phyloP scores from a whole-genome alignment of 2,797 vertebrate genomes.

The Crocidura indochinensis region DNA sequence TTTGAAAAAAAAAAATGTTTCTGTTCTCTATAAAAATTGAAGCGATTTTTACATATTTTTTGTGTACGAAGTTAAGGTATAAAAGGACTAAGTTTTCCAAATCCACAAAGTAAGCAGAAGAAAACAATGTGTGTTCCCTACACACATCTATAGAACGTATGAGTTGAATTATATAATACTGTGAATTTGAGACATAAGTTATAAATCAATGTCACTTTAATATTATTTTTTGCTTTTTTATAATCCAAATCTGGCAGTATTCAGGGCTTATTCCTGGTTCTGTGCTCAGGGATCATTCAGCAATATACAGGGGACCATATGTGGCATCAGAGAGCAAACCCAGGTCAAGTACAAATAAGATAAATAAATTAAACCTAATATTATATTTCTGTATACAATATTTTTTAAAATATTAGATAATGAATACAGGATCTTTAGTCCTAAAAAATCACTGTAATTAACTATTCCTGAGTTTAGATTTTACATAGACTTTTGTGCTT shows the following conservation, averaged over 20 bases:
- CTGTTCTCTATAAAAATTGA: constrained; percentile 52
- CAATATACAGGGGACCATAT: no score
- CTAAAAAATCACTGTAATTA: background rate
- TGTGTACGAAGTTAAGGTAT: constrained; percentile 31
- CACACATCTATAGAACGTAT: no score
- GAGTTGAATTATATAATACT: background rate
- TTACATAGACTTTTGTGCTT: background rate
- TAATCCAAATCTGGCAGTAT: no score
- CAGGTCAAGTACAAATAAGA: no score
- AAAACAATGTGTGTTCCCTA: background rate
- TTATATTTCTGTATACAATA: no score
- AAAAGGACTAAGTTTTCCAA: constrained; percentile 15
- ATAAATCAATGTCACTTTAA: background rate
- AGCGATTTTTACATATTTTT: background rate
- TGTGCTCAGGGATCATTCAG: no score
- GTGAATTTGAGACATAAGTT: background rate
- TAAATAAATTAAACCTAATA: no score
- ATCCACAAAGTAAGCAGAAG: background rate
- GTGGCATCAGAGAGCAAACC: no score
- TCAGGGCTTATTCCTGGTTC: no score
- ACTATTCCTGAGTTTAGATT: background rate
- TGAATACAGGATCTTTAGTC: background rate
- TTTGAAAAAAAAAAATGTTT: background rate
- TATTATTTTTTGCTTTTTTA: background rate
- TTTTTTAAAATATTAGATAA: background rate